Evolutionary conservation across 2,797 vertebrate species (phyloP).

Genomic region (Otus scops): DNA sequence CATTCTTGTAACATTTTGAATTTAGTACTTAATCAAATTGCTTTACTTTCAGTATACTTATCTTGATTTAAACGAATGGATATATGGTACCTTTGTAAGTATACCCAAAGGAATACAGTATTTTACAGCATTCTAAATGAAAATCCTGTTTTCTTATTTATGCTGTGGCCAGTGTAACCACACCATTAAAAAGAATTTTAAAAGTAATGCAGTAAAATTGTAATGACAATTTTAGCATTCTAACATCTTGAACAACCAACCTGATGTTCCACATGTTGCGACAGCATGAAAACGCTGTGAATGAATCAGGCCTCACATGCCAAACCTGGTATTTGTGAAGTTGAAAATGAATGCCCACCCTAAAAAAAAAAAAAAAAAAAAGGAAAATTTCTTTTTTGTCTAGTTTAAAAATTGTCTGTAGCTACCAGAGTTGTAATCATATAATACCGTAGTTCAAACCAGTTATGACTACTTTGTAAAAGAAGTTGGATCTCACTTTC

Average conservation of each 20-base stretch:
- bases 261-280: neutral
- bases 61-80: conserved; percentile 59
- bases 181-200: conserved; percentile 52
- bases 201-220: conserved; percentile 44
- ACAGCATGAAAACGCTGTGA: neutral
- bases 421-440: neutral
- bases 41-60: conserved; percentile 69
- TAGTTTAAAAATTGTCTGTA: conserved; percentile 44
- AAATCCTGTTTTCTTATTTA: conserved; percentile 70
- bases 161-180: conserved; percentile 17
- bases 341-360: conserved; percentile 15
- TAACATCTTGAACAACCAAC: neutral
- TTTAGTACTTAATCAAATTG: conserved; percentile 73
- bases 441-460: neutral
- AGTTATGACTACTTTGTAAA: conserved; percentile 37
- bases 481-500: conserved; percentile 30
- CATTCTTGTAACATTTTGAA: conserved; percentile 67
- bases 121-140: conserved; percentile 73
- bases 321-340: neutral
- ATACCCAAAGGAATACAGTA: conserved; percentile 53
- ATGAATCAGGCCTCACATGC: neutral
- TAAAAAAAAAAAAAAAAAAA: neutral
- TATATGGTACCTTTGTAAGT: conserved; percentile 38
- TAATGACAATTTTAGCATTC: conserved; percentile 30
- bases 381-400: conserved; percentile 11